These are phyloP conservation scores for Homarus americanus DNA, from an alignment of 1,140 invertebrate genomes.

Conservation along the genomic window DNA sequence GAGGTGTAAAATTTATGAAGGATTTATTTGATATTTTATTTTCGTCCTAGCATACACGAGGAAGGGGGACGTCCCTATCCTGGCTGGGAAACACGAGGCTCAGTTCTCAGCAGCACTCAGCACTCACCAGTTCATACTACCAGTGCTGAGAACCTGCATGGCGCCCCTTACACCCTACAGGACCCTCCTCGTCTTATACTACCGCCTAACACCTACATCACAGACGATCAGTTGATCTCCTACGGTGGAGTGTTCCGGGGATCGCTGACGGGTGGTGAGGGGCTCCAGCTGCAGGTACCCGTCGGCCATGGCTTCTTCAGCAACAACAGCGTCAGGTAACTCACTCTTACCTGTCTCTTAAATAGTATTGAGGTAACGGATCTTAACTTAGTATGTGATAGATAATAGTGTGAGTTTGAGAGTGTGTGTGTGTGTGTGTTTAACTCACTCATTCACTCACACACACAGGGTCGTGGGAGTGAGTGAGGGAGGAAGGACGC, in stretches of 20 bases:
- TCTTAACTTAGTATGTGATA: not conserved
- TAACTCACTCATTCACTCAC: no score
- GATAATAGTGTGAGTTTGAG: not conserved
- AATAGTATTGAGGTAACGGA: no score
- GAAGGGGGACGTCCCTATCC: not conserved
- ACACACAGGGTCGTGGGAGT: no score
- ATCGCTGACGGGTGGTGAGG: not conserved
- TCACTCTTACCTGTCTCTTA: not conserved
- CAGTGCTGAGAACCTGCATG: no score
- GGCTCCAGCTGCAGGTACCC: not conserved
- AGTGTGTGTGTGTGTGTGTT: constrained; percentile 23
- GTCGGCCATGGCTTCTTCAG: not conserved
- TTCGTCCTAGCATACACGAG: not conserved
- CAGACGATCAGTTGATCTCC: no score
- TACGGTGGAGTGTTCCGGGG: not conserved
- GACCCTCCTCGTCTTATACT: no score
- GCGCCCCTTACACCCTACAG: no score
- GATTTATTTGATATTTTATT: not conserved
- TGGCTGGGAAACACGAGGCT: not conserved
- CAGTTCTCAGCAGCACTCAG: not conserved
- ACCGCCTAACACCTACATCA: no score
- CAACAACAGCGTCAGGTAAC: not conserved
- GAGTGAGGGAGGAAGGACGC: not conserved
- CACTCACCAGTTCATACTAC: not conserved
- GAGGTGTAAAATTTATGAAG: no score